Conservation (phyloP, 2,113 vertebrate genomes). For the Phalacrocorax aristotelis region DNA sequence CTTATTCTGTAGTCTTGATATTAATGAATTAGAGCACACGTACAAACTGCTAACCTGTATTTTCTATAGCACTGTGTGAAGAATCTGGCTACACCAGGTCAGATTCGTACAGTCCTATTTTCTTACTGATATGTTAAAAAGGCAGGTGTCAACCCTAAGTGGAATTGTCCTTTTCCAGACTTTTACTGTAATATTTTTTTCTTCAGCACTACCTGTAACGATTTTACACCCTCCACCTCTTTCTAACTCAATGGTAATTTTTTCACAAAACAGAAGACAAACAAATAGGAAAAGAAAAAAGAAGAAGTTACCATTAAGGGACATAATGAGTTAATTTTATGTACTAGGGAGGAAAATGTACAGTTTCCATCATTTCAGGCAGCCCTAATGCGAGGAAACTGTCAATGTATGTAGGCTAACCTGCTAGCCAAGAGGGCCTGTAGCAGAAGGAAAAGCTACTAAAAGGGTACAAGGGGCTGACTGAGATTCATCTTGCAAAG, state of each 20-base stretch:
- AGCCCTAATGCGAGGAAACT: neutral
- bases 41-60: neutral
- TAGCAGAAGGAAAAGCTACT: neutral
- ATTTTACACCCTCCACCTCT: neutral
- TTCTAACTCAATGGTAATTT: neutral
- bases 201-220: neutral
- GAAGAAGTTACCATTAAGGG: neutral
- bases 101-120: neutral
- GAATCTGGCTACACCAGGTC: neutral
- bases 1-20: neutral
- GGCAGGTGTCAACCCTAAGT: neutral
- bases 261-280: neutral
- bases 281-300: neutral
- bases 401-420: neutral
- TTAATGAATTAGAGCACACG: neutral
- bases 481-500: neutral
- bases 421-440: neutral
- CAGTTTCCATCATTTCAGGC: neutral
- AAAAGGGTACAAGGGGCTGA: neutral
- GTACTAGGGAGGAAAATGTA: neutral
- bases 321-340: neutral
- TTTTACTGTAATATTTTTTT: neutral
- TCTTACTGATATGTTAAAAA: neutral
- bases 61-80: neutral
- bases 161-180: neutral